Evolutionary conservation across 2,797 vertebrate genomes (phyloP), one percentile per base, ranked within the genome.

Genomic region (Diceros bicornis): DNA sequence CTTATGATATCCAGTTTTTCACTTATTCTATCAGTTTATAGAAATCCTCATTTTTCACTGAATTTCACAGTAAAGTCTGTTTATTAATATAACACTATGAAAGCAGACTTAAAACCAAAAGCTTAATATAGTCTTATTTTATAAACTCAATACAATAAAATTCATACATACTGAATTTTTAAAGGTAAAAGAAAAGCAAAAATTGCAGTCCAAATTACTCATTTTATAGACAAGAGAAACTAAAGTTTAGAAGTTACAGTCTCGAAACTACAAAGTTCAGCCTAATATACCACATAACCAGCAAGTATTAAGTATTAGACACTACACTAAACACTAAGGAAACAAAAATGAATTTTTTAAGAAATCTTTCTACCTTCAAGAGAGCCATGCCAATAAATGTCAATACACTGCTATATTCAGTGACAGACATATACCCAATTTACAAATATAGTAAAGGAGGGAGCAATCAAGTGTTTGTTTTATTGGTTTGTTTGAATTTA

Each of bases 181-280:
- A 87, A 37, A 69, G 9, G 14, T 5, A 86, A 86, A 77, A 59
- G 11, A 92, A 84, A 44, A 16, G 13, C 16, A 69, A 16, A 34
- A 29, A 91, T 69, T 78, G 55, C 78, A 68, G 7, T 69, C 52
- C n/a, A 62, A 91, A 83, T 72, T 75, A 84, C 41, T 88, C 52
- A 69, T 79, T 88, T 87, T 62, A 61, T 3, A 71, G 27, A 61
- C 41, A 69, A 88, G 55, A 84, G 44, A 81, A 88, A 50, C 27
- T 87, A 21, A 62, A 10, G 14, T 88, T 88, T 34, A 81, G 55
- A 88, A 71, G 21, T 77, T 68, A 85, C 29, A 34, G 55, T 94
- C 55, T 88, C 64, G 52, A 88, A 94, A 64, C 66, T 44, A 81
- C 41, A 71, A 88, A 88, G 55, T 52, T 88, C 41, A 72, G 62